Evolutionary conservation across 2,113 vertebrate genomes (phyloP), one percentile per base, ranked within the genome.

Genomic region (Amphiprion ocellaris): DNA sequence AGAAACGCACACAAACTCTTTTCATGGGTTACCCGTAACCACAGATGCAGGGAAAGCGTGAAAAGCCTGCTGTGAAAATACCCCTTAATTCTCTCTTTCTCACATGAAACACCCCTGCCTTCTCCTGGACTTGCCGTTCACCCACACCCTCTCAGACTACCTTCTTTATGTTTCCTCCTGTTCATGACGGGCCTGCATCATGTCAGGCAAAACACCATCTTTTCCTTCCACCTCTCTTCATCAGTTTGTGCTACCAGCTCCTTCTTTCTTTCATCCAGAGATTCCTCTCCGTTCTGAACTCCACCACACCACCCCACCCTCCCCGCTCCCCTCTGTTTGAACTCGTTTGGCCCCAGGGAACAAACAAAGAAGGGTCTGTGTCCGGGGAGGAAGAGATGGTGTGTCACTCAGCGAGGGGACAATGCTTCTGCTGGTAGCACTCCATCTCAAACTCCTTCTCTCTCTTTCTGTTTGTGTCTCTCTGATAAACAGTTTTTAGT

Each of bases 351-450:
- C 89, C 55, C 79, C 70, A 75, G 83, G 7, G 80, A 83, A 92
- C 88, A 92, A 92, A 95, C 93, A 92, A 94, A 92, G 79, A 85
- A 83, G 88, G 87, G 76, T 92, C 80, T 93, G 83, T 93, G 90
- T 92, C 89, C 79, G 7, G 54, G 65, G 75, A 92, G 94, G 93
- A 93, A 93, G 87, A 71, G 86, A 64, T 88, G 91, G 87, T 88
- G 90, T 90, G 90, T 90, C 90, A 90, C 70, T 92, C 81, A 68
- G 90, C n/a, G 80, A 90, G 81, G 87, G 90, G 87, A 91, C 88
- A 92, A 90, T 88, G 82, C 81, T 86, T 83, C 80, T 86, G 82
- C 79, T 89, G 87, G 86, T 88, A 70, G 82, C 71, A 53, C 89
- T 89, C 87, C 52, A 44, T 79, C 86, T 74, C 54, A 37, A 66